Evolutionary conservation across 2,888 invertebrate species (phyloP), one percentile per base, ranked within the genome.

Genomic region (Sussaba pulchella): DNA sequence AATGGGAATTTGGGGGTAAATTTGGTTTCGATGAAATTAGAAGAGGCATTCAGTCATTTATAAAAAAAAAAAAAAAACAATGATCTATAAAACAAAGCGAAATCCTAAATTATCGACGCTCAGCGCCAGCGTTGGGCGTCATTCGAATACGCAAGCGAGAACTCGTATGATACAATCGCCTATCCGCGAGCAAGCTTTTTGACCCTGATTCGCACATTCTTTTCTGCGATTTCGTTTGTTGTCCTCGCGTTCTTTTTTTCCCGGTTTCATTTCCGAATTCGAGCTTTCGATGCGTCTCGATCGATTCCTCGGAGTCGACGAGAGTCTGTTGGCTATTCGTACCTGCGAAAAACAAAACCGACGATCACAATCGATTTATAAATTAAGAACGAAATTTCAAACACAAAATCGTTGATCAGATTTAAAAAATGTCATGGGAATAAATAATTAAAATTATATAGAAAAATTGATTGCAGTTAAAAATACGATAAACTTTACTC

Each of bases 111-210:
- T 39, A 47, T 69, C 50, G 36, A 45, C 52, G 67, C 43, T 17
- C 10, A 3, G 17, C 50, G 43, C 17, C 14, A 24, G 2, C 6
- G n/a, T 21, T 36, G 8, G 14, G 45, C 31, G 82, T 90, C 84
- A 91, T 75, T 91, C 91, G 76, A 91, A 91, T 12, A 91, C 87
- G 76, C 90, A 91, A 47, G 91, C 90, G 59, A 91, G 86, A 12
- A 89, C 90, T 43, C 90, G 84, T 14, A 91, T 83, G 39, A 90
- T 85, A 70, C 89, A 90, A 69, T 89, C 88, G 31, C 91, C 91
- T 24, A 91, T 88, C 59, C 89, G 85, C 9, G 89, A 85, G 77
- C 91, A 91, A 2, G 88, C 88, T 14, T 85, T 85, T 3, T 91
- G 89, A 3, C 91, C 86, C 71, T 91, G 90, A 80, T 64, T 89